These are phyloP conservation scores for Clupea harengus DNA, from an alignment of 2,113 vertebrate species.

Conservation along the genomic window DNA sequence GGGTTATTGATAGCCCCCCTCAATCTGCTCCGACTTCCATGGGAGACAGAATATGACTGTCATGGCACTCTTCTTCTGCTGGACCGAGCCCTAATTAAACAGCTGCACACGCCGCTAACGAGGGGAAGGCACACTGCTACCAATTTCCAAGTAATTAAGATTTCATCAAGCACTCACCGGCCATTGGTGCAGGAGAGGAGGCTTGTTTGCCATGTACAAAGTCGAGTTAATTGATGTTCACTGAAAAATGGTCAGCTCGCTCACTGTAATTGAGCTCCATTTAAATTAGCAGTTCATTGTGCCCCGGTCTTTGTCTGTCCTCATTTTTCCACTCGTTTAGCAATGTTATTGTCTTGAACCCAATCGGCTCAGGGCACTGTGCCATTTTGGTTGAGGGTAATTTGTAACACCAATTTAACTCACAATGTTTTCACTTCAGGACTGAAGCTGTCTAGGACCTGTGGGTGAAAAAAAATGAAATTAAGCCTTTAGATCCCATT, in stretches of 20 bases:
- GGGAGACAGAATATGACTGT: not conserved
- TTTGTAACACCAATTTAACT: not conserved
- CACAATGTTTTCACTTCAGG: not conserved
- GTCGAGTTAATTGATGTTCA: constrained; percentile 13
- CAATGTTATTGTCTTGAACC: constrained; percentile 6
- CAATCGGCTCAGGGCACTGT: not conserved
- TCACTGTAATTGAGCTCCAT: not conserved
- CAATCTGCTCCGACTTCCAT: not conserved
- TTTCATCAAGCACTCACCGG: constrained; percentile 1
- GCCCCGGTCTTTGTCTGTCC: not conserved
- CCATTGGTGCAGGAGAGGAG: not conserved
- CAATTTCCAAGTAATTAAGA: constrained; percentile 21
- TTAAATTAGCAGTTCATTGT: constrained; percentile 18
- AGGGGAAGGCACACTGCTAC: not conserved
- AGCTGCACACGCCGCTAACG: constrained; percentile 11
- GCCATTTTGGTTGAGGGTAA: not conserved
- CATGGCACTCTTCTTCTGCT: not conserved
- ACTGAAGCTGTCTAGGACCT: not conserved
- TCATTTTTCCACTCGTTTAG: constrained; percentile 3
- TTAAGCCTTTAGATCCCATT: not conserved
- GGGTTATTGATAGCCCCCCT: not conserved
- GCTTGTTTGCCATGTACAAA: constrained; percentile 3
- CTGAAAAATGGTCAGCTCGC: not conserved
- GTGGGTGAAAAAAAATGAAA: not conserved
- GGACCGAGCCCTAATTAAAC: constrained; percentile 19